Evolutionary conservation across 92 coral and sea anemone species (phyloP).

Genomic region (Montipora capitata): DNA sequence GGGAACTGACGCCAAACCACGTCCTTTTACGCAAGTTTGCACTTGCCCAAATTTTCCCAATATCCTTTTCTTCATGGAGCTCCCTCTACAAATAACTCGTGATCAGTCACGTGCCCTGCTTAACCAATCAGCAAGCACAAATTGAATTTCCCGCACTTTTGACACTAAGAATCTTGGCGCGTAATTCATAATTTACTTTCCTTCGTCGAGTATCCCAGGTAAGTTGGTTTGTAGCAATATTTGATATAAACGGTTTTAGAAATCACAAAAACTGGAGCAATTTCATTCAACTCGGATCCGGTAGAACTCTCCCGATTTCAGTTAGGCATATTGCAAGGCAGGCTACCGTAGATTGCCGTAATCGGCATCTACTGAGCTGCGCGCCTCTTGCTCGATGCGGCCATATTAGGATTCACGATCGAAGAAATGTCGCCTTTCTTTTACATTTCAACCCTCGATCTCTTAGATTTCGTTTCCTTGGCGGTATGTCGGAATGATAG

Average conservation of each 20-base stretch:
- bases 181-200: conserved; percentile 77
- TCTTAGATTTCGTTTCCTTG: not conserved
- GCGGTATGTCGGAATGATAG: not conserved
- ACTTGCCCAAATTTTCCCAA: conserved; percentile 61
- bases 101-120: conserved; percentile 68
- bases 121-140: conserved; percentile 59
- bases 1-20: too few relatives aligned
- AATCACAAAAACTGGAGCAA: not conserved
- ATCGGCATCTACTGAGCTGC: not conserved
- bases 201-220: conserved; percentile 62
- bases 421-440: conserved; percentile 17
- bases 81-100: conserved; percentile 72
- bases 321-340: not conserved
- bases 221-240: not conserved
- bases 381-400: conserved; percentile 4
- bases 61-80: conserved; percentile 29
- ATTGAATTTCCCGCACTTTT: conserved; percentile 85
- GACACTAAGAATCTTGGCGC: conserved; percentile 80
- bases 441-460: not conserved
- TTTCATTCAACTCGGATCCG: too few relatives aligned
- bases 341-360: not conserved
- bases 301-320: not conserved
- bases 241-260: not conserved
- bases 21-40: conserved; percentile 17
- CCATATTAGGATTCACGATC: conserved; percentile 20